A percentile compares a stretch with the other conserved stretches of the same genome.
Conservation (phyloP, 1,140 invertebrate genomes). For the Sogatella furcifera region DNA sequence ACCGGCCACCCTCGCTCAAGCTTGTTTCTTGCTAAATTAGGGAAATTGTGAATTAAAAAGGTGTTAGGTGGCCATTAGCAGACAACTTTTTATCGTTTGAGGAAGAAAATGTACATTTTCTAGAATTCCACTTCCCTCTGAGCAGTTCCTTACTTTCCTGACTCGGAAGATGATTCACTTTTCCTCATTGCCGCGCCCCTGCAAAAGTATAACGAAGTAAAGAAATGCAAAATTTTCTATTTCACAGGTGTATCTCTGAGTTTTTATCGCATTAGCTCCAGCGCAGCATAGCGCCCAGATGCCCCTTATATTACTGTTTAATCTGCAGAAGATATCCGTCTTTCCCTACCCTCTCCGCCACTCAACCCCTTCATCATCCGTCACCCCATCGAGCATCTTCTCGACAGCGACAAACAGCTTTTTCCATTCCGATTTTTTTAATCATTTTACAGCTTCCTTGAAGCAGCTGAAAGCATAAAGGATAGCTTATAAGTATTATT, state of each 20-base stretch:
- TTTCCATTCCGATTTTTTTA: too few relatives aligned
- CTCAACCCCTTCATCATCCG: too few relatives aligned
- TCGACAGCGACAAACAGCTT: too few relatives aligned
- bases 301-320: too few relatives aligned
- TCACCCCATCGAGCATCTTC: too few relatives aligned
- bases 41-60: conserved; percentile 13
- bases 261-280: neutral
- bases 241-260: conserved; percentile 3
- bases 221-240: conserved; percentile 3
- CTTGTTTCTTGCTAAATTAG: neutral
- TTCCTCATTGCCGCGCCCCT: neutral
- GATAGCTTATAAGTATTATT: too few relatives aligned
- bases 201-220: conserved; percentile 1
- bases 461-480: too few relatives aligned
- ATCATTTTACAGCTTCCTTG: too few relatives aligned
- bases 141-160: conserved; percentile 13
- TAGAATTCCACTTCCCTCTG: conserved; percentile 22
- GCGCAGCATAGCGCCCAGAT: neutral
- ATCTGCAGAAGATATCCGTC: too few relatives aligned
- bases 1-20: too few relatives aligned
- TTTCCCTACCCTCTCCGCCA: too few relatives aligned
- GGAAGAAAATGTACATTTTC: conserved; percentile 19
- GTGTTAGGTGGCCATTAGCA: neutral
- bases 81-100: neutral
- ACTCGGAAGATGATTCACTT: conserved; percentile 15